Conservation (phyloP, 2,113 vertebrate species). For the Crotalus helleri region DNA sequence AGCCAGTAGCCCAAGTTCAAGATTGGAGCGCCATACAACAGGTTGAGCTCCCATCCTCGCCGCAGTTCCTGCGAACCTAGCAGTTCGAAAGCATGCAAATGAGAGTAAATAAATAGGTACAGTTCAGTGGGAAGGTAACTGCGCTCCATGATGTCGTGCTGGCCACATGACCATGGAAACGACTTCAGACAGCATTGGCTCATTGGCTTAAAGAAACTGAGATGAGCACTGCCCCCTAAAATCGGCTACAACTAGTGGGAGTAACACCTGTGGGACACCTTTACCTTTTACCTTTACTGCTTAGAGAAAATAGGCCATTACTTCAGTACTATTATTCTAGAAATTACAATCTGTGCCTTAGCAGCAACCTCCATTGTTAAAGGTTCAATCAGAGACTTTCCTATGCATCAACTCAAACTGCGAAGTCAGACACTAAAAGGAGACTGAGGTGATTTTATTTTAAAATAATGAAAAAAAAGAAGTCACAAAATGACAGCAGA, state of each 20-base stretch:
- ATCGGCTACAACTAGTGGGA: background rate
- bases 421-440: background rate
- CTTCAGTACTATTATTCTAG: background rate
- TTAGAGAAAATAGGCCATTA: background rate
- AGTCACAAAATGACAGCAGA: background rate
- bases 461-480: background rate
- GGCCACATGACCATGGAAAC: background rate
- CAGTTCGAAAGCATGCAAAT: background rate
- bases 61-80: background rate
- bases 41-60: background rate
- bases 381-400: too few species aligned
- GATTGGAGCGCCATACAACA: background rate
- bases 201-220: background rate
- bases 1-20: background rate
- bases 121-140: background rate
- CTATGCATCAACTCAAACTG: background rate
- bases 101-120: background rate
- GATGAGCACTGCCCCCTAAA: background rate
- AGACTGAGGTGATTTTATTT: background rate
- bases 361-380: background rate
- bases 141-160: background rate
- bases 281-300: background rate
- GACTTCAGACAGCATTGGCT: background rate
- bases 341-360: background rate
- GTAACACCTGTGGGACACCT: background rate